A percentile compares a stretch with the other conserved stretches of the same genome.
phyloP scores from a whole-genome alignment of 2,113 vertebrate species.

The Lethenteron reissneri region DNA sequence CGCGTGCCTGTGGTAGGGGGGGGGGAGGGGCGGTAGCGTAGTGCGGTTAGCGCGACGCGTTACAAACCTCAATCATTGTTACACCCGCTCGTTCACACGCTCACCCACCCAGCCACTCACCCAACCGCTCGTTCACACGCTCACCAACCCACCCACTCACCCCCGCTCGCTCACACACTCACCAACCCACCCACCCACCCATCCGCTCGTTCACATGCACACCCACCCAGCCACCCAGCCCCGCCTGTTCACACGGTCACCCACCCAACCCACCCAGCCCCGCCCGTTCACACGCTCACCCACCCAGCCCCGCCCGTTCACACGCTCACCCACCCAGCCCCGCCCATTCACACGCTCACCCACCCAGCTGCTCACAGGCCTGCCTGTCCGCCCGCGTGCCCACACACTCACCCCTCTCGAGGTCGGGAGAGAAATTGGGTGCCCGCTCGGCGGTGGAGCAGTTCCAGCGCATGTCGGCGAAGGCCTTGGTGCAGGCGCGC shows the following conservation, averaged over 20 bases:
- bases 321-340: neutral
- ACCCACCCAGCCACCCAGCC: neutral
- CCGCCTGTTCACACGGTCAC: neutral
- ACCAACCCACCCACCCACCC: neutral
- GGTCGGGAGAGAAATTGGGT: slow-evolving; percentile 60
- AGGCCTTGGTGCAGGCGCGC: slow-evolving; percentile 76
- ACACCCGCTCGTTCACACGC: fast-evolving
- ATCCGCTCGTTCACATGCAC: neutral
- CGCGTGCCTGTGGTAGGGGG: slow-evolving; percentile 44
- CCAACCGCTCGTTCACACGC: neutral
- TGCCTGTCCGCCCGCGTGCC: too few relatives aligned
- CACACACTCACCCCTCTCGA: slow-evolving; percentile 73
- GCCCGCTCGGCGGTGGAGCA: slow-evolving; percentile 74
- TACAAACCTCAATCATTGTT: neutral
- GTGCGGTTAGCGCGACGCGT: neutral
- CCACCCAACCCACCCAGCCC: neutral
- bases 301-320: too few relatives aligned
- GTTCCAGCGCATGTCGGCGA: slow-evolving; percentile 90
- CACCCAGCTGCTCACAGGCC: neutral
- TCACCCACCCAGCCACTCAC: neutral
- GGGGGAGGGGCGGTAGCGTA: neutral
- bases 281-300: neutral
- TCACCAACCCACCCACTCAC: neutral
- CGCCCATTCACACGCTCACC: neutral
- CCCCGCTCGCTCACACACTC: neutral